Base-by-base conservation (phyloP, 2,888 invertebrate species). In the Mechanitis mazaeus region DNA sequence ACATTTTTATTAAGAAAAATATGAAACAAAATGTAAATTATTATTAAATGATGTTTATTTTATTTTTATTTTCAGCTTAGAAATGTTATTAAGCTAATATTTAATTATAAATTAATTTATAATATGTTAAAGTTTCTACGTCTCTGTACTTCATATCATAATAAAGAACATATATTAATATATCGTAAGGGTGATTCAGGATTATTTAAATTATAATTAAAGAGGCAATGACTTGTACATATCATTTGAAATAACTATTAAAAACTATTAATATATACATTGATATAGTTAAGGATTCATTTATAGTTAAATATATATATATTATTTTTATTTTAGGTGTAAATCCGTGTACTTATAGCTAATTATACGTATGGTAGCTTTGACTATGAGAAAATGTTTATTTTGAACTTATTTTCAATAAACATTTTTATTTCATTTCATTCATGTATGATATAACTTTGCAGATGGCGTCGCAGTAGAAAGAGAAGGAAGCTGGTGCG, bases 401-500 rank as follows among this genome's bases (percentile, higher is more conserved):
- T 20, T 20, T 20, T 20, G 20, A 20, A 20, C 20, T 20, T 20
- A 20, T 20, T 20, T 20, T 20, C 20, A 20, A 20, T 20, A 20
- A 20, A 20, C 20, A 1, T 20, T 20, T 20, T 20, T 1, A 20
- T 20, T 20, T 20, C 20, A 20, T 20, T 20, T 20, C 20, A 20
- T 20, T 20, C 20, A 20, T 20, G 20, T 20, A 7, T 31, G 5
- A 35, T n/a, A 1, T 45, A 38, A 58, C 12, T 85, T 20, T 87
- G 9, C 83, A 91, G 91, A 78, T 77, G 83, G 74, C 83, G 88
- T 12, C 81, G 90, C 54, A 87, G 87, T 67, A 85, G 90, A 75
- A 90, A 87, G 66, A 87, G 87, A 85, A 88, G 89, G 75, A 89
- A 89, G 71, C 73, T 88, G 45, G 74, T 75, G 31, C 70, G 80